These are phyloP conservation scores for Paramuricea clavata DNA, from an alignment of 92 coral and sea anemone genomes.

Conservation along the genomic window DNA sequence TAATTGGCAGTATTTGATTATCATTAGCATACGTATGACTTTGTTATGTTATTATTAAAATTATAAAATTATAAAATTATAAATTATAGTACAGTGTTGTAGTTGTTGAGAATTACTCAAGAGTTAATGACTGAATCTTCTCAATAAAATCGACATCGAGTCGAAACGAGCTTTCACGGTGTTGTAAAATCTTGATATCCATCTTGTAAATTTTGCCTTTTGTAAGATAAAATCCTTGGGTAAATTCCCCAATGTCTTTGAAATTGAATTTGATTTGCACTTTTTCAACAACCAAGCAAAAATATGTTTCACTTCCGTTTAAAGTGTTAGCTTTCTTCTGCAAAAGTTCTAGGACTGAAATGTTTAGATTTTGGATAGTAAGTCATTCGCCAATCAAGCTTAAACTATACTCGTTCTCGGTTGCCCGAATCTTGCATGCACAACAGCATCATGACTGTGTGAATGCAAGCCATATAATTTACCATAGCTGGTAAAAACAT, in stretches of 20 bases:
- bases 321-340: not conserved
- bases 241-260: too few species aligned
- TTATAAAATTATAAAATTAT: too few species aligned
- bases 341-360: not conserved
- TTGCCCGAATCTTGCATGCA: not conserved
- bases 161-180: conserved; percentile 31
- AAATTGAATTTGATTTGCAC: not conserved
- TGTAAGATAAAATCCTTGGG: not conserved
- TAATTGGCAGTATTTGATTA: too few species aligned
- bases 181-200: not conserved
- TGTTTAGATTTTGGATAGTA: not conserved
- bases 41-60: too few species aligned
- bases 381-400: conserved; percentile 13
- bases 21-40: too few species aligned
- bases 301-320: not conserved
- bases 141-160: not conserved
- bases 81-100: too few species aligned
- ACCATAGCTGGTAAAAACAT: not conserved
- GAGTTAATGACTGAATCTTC: not conserved
- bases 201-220: not conserved
- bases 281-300: not conserved
- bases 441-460: conserved; percentile 4
- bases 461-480: conserved; percentile 10
- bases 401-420: not conserved
- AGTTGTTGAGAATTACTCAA: too few species aligned